phyloP scores from a whole-genome alignment of 2,888 invertebrate species.

The Nesidiocoris tenuis region DNA sequence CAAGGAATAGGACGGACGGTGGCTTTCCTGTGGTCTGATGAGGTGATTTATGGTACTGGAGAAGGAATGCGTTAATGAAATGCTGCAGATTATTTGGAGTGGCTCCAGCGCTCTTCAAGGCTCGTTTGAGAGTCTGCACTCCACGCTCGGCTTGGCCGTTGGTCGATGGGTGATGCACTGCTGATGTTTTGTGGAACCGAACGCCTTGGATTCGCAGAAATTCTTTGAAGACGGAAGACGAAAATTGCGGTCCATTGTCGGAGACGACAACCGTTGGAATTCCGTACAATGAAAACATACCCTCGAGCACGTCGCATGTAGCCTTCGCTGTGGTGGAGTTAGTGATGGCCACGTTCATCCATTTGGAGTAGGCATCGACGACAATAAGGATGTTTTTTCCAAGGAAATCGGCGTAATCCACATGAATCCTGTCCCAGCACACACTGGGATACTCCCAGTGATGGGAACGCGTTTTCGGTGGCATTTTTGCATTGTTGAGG shows the following conservation, averaged over 20 bases:
- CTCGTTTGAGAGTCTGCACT: slow-evolving; percentile 36
- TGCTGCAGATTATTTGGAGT: slow-evolving; percentile 8
- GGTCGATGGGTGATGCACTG: slow-evolving; percentile 39
- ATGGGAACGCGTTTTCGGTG: background rate
- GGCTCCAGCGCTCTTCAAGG: slow-evolving; percentile 9
- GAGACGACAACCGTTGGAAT: slow-evolving; percentile 25
- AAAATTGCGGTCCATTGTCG: slow-evolving; percentile 37
- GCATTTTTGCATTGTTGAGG: background rate
- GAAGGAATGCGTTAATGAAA: slow-evolving; percentile 7
- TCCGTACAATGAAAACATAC: slow-evolving; percentile 22
- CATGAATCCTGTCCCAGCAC: slow-evolving; percentile 22
- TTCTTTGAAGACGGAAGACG: slow-evolving; percentile 6
- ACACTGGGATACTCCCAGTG: slow-evolving; percentile 27
- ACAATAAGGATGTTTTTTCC: slow-evolving; percentile 37
- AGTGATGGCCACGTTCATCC: slow-evolving; percentile 35
- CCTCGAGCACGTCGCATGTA: slow-evolving; percentile 12
- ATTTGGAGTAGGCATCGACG: slow-evolving; percentile 36
- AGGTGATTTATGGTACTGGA: slow-evolving; percentile 16
- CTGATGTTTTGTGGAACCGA: slow-evolving; percentile 25
- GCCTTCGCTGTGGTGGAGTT: slow-evolving; percentile 19
- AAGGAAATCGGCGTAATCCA: slow-evolving; percentile 22
- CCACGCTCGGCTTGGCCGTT: slow-evolving; percentile 38
- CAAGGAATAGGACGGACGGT: slow-evolving; percentile 14
- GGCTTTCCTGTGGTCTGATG: slow-evolving; percentile 23
- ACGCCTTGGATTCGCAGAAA: slow-evolving; percentile 25